phyloP scores from a whole-genome alignment of 1,140 invertebrate species.

The Pentalonia nigronervosa region DNA sequence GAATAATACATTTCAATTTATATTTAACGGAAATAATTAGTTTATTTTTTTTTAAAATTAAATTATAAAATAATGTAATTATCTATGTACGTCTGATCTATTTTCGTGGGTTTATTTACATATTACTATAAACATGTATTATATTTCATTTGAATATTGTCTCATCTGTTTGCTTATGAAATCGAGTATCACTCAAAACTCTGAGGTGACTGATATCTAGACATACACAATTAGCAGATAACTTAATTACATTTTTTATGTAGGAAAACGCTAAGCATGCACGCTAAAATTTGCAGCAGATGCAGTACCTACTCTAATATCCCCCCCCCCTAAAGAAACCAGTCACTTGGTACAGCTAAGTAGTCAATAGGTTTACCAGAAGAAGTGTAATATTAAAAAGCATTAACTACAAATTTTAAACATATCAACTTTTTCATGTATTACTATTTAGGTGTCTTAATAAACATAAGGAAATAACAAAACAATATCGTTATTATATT shows the following conservation, averaged over 20 bases:
- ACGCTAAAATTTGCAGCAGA: too few relatives aligned
- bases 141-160: background rate
- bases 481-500: background rate
- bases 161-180: background rate
- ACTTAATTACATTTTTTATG: background rate
- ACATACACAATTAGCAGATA: background rate
- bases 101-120: background rate
- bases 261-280: too few relatives aligned
- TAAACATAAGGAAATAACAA: background rate
- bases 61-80: too few relatives aligned
- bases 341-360: background rate
- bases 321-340: too few relatives aligned
- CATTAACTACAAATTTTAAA: background rate
- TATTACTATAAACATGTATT: background rate
- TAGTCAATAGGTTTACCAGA: too few relatives aligned
- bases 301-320: too few relatives aligned
- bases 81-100: background rate
- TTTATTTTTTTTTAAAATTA: too few relatives aligned
- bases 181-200: background rate
- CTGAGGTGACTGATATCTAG: background rate
- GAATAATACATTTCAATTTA: too few relatives aligned
- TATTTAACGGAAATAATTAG: too few relatives aligned
- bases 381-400: too few relatives aligned
- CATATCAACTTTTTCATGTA: background rate
- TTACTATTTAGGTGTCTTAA: background rate